phyloP scores from a whole-genome alignment of 2,797 vertebrate genomes.

The Eulemur coronatus region DNA sequence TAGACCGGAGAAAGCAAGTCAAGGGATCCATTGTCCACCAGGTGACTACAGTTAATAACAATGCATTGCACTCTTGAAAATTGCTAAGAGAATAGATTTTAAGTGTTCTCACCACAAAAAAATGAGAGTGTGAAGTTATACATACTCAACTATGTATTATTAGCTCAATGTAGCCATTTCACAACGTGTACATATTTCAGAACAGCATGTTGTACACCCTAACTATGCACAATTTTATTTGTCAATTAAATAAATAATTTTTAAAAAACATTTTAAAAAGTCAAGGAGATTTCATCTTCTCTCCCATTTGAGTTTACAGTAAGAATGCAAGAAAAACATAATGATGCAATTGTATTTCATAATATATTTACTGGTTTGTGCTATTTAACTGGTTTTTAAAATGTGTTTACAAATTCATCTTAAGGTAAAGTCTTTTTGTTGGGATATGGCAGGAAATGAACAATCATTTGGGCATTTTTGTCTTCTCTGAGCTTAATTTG shows the following conservation, averaged over 20 bases:
- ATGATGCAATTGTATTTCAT: conserved; percentile 10
- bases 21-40: background rate
- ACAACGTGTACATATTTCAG: background rate
- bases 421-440: background rate
- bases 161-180: background rate
- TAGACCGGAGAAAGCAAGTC: background rate
- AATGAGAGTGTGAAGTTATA: background rate
- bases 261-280: background rate
- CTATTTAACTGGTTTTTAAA: background rate
- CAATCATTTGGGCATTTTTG: background rate
- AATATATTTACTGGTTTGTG: conserved; percentile 42
- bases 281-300: conserved; percentile 3
- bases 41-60: background rate
- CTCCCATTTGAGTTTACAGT: conserved; percentile 4
- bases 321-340: conserved; percentile 38
- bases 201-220: background rate
- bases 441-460: background rate
- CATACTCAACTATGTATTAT: background rate
- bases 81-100: background rate
- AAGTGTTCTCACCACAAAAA: background rate
- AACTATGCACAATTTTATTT: background rate
- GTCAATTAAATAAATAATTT: background rate
- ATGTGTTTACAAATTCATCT: background rate
- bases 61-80: background rate
- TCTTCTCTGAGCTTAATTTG: background rate